Evolutionary conservation across 1,140 invertebrate genomes (phyloP), one percentile per base, ranked within the genome.

Genomic region (Leptinotarsa lineolata): DNA sequence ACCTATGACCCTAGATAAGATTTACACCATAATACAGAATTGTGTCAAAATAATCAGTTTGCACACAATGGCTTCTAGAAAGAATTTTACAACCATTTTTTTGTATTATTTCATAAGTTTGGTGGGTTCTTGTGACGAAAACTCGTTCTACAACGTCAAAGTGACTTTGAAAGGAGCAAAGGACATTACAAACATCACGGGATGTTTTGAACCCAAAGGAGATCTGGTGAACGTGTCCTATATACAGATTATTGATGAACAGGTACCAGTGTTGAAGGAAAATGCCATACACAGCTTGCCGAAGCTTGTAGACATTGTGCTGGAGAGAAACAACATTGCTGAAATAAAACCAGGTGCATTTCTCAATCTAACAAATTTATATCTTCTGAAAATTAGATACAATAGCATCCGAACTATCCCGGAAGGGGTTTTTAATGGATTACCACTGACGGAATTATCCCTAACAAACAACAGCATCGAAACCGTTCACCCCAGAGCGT

Each of bases 381-480:
- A 80, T 59, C 72, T 79, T 15, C 72, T 83, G 18, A 77, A 79
- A 45, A 72, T 83, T 13, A 77, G 75, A 64, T 70, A 80, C 46
- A 83, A 83, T 54, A 75, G 80, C 59, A 75, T 83, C 16, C 76
- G 73, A 70, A 75, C 72, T 59, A 79, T 83, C 20, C 68, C 73
- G 18, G 74, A 77, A 60, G 82, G 82, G 12, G 81, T 83, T 16
- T 83, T 83, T 63, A 81, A 82, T 64, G 77, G 79, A 71, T 72
- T 83, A 20, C 59, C 70, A 8, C 21, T 83, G 15, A 78, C 73
- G 20, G 80, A 82, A 73, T 69, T 83, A 20, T 77, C 72, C 73
- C 70, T 83, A 18, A 74, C 64, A 15, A 79, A 82, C 54, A 83
- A 83, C 74, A 77, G 75, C 45, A 83, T 83, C 45, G 78, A 80